Evolutionary conservation across 2,113 vertebrate species (phyloP).

Genomic region (Serinus canaria): DNA sequence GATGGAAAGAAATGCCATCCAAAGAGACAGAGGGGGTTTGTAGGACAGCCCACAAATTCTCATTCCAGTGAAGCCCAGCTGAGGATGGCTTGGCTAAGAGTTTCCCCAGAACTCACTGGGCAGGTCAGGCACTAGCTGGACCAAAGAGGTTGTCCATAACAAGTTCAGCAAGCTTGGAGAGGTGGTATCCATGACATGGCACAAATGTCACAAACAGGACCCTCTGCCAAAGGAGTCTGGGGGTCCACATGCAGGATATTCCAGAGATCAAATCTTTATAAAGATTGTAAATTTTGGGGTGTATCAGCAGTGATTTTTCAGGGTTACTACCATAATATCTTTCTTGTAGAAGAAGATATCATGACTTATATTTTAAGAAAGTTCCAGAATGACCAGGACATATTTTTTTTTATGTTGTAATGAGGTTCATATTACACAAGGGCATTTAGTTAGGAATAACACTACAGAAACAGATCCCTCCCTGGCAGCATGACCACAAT

Average conservation of each 20-base stretch:
- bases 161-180: background rate
- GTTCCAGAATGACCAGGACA: background rate
- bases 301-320: background rate
- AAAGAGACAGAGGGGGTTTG: background rate
- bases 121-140: background rate
- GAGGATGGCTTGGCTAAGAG: background rate
- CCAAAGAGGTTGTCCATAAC: background rate
- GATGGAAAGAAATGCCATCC: background rate
- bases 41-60: background rate
- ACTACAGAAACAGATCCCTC: background rate
- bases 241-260: background rate
- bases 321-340: background rate
- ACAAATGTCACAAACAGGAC: background rate
- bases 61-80: background rate
- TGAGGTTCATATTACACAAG: background rate
- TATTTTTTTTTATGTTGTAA: background rate
- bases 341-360: background rate
- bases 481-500: background rate
- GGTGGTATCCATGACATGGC: rapidly evolving
- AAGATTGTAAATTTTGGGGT: background rate
- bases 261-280: background rate
- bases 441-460: background rate
- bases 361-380: background rate
- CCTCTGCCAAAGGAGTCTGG: background rate
- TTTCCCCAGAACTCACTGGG: background rate